Conservation (phyloP, 2,113 vertebrate genomes). For the Variabilichromis moorii region DNA sequence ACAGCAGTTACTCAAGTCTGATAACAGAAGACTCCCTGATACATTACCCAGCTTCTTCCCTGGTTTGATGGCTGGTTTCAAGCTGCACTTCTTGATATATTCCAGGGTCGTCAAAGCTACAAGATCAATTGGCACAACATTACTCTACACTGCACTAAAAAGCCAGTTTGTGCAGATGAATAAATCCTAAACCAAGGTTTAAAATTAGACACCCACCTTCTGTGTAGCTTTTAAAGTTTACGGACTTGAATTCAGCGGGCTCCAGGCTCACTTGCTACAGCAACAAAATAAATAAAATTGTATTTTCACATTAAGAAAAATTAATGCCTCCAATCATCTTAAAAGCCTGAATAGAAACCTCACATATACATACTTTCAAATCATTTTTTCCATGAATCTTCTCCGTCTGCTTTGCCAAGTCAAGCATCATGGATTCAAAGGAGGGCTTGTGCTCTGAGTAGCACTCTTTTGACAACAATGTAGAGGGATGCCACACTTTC, state of each 20-base stretch:
- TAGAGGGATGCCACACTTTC: slow-evolving; percentile 36
- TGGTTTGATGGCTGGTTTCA: not conserved
- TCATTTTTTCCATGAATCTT: not conserved
- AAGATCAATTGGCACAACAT: not conserved
- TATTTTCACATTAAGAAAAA: not conserved
- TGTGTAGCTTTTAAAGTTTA: slow-evolving; percentile 1
- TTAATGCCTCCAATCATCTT: not conserved
- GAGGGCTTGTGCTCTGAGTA: not conserved
- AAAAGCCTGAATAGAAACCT: not conserved
- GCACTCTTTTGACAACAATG: slow-evolving; percentile 11
- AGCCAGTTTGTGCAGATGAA: not conserved
- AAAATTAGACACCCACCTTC: slow-evolving; percentile 17
- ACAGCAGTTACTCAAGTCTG: not conserved
- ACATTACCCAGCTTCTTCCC: slow-evolving; percentile 32
- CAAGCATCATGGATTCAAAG: not conserved
- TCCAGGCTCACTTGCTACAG: slow-evolving; percentile 41
- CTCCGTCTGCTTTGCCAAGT: slow-evolving; percentile 18
- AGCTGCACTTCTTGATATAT: not conserved
- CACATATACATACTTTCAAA: slow-evolving; percentile 22
- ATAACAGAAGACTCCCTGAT: not conserved
- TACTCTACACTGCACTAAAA: not conserved
- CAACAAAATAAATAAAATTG: not conserved
- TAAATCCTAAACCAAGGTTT: not conserved
- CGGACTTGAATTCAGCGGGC: not conserved
- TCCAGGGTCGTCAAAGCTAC: slow-evolving; percentile 45